phyloP scores from a whole-genome alignment of 2,797 vertebrate species.

The Balearica regulorum region DNA sequence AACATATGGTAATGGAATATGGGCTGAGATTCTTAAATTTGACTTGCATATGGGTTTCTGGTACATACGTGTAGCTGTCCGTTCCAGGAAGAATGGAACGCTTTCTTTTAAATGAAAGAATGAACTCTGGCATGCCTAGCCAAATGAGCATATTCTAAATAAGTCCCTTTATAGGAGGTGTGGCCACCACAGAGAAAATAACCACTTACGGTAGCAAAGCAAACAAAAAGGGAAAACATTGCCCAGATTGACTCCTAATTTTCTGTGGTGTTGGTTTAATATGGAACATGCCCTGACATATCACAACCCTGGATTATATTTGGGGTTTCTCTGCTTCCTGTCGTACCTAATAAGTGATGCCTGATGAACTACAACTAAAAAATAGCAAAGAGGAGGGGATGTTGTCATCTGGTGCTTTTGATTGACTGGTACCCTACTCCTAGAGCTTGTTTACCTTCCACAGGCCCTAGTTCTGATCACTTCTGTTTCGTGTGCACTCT shows the following conservation, averaged over 20 bases:
- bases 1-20: neutral
- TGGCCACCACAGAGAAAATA: conserved; percentile 37
- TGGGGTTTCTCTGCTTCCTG: neutral
- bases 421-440: accelerated
- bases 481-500: accelerated
- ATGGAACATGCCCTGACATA: neutral
- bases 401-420: neutral
- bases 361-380: accelerated
- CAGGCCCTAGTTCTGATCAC: accelerated
- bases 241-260: neutral
- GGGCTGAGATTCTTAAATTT: neutral
- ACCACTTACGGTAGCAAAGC: neutral
- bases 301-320: accelerated
- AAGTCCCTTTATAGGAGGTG: neutral
- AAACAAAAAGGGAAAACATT: neutral
- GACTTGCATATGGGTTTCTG: neutral
- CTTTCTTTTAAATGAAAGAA: neutral
- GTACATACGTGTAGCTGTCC: neutral
- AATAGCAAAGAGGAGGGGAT: neutral
- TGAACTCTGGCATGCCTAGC: neutral
- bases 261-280: neutral
- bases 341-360: accelerated
- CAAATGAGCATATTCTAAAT: neutral
- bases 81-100: neutral
- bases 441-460: neutral